Evolutionary conservation across 1,140 invertebrate species (phyloP), one percentile per base, ranked within the genome.

Genomic region (Lycorma delicatula): DNA sequence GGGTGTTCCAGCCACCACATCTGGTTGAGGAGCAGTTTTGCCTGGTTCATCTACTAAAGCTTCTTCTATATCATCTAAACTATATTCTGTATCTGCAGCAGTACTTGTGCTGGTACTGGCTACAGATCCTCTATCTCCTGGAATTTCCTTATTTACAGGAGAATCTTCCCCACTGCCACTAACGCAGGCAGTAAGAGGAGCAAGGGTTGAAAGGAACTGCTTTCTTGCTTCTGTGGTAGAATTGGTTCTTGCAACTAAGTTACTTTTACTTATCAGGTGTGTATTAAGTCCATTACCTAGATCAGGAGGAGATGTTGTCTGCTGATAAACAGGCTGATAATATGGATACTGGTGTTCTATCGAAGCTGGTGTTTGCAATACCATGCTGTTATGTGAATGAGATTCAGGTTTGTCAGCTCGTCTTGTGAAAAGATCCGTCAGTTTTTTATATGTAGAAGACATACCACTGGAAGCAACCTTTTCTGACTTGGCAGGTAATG

Each of bases 171-270:
- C 9, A 46, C 62, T 52, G 12, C 64, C 61, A 25, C 61, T 62
- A 11, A 89, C 86, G 61, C 86, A 89, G 0, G 86, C 83, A 1
- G 82, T 82, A 25, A 87, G 68, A 1, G 86, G 85, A 0, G 85
- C 85, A 23, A 89, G 65, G 1, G 84, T 86, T 0, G 86, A 82
- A 12, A 89, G 65, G 63, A 89, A 87, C 66, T 88, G 87, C 52
- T 83, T 80, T 47, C 85, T 77, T 3, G 79, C 77, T 56, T 78
- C 75, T 1, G 70, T 70, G 12, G 71, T 74, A 44, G 71, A 61
- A 28, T 51, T 58, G 5, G 58, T 26, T 56, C 34, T 28, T 62
- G 59, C 20, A 47, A 48, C 29, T 48, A 56, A 46, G 56, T 48
- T 26, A 66, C 60, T 0, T 55, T 38, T 13, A 61, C 61, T 16